Evolutionary conservation across 2,113 vertebrate species (phyloP).

Genomic region (Equus quagga): DNA sequence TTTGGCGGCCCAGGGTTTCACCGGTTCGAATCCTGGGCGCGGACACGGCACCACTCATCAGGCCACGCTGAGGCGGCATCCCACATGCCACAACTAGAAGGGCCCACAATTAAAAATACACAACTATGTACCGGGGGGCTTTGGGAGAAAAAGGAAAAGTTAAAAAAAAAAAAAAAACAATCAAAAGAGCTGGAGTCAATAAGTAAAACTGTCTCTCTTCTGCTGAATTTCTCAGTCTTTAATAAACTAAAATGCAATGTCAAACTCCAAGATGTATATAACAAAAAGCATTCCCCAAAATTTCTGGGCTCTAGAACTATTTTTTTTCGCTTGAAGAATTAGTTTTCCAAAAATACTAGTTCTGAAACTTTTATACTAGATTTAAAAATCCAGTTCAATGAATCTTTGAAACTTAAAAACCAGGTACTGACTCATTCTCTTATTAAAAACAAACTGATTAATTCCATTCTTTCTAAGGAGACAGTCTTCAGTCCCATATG

Average conservation of each 20-base stretch:
- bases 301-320: neutral
- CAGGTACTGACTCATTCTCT: conserved; percentile 48
- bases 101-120: too few relatives aligned
- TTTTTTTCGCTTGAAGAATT: neutral
- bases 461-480: conserved; percentile 57
- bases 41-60: too few relatives aligned
- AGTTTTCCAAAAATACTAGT: neutral
- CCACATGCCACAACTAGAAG: too few relatives aligned
- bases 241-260: conserved; percentile 47
- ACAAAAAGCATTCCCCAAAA: conserved; percentile 32
- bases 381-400: conserved; percentile 62
- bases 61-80: too few relatives aligned
- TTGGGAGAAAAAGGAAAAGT: too few relatives aligned
- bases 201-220: conserved; percentile 5
- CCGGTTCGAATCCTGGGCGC: too few relatives aligned
- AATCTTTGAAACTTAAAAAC: conserved; percentile 50
- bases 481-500: conserved; percentile 37
- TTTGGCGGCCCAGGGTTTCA: too few relatives aligned
- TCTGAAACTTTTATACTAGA: conserved; percentile 54
- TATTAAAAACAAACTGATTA: conserved; percentile 64
- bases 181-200: neutral
- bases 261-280: neutral
- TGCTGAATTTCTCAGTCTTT: conserved; percentile 27
- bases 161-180: neutral
- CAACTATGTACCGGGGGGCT: too few relatives aligned